phyloP scores from a whole-genome alignment of 2,888 invertebrate genomes.

The Cynaeus angustus region DNA sequence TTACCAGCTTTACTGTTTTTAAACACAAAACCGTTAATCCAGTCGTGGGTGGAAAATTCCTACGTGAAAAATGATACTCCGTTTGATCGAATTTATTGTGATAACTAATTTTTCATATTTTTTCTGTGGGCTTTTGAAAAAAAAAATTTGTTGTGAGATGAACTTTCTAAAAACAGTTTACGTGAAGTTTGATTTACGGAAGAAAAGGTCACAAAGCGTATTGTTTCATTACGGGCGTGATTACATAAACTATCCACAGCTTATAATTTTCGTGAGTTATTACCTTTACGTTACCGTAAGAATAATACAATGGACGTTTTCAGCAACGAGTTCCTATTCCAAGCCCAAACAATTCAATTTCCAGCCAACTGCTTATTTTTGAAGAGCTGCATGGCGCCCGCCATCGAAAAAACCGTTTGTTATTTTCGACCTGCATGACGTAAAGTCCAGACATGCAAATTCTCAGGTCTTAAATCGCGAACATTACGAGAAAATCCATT shows the following conservation, averaged over 20 bases:
- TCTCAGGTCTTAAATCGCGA: slow-evolving; percentile 21
- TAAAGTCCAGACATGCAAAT: slow-evolving; percentile 35
- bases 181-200: no score
- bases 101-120: no score
- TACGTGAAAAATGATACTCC: no score
- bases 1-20: no score
- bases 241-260: background rate
- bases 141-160: no score
- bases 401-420: slow-evolving; percentile 24
- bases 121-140: no score
- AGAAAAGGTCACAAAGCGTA: background rate
- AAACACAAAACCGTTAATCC: no score
- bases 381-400: slow-evolving; percentile 30
- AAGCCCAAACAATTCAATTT: slow-evolving; percentile 21
- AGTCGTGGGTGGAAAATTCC: no score
- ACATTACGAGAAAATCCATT: slow-evolving; percentile 26
- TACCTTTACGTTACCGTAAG: background rate
- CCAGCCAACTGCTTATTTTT: slow-evolving; percentile 34
- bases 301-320: background rate
- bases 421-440: slow-evolving; percentile 32
- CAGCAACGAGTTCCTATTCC: background rate
- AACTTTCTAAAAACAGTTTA: no score
- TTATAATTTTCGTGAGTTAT: background rate
- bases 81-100: no score
- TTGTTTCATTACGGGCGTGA: background rate